These are phyloP conservation scores for Actenoides lindsayi DNA, from an alignment of 2,113 vertebrate genomes.

Conservation along the genomic window DNA sequence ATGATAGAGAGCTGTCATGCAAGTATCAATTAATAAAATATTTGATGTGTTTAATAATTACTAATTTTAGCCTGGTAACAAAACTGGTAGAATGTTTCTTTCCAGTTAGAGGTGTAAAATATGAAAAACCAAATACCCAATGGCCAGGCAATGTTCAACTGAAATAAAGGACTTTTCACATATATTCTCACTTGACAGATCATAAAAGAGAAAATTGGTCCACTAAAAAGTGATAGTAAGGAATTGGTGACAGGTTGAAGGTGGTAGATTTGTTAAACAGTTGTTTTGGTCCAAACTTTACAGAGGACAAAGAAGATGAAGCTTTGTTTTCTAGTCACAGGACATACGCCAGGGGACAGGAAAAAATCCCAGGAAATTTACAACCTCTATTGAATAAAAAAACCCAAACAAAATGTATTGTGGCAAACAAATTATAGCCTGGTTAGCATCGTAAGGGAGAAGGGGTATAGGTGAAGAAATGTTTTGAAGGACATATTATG, in stretches of 20 bases:
- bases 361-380: background rate
- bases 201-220: conserved; percentile 75
- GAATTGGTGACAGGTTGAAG: conserved; percentile 30
- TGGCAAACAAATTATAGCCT: background rate
- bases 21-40: background rate
- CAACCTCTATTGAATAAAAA: too few relatives aligned
- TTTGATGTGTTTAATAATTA: background rate
- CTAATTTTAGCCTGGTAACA: background rate
- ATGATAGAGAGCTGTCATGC: background rate
- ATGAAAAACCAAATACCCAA: conserved; percentile 25
- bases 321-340: conserved; percentile 7
- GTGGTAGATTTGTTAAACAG: conserved; percentile 50
- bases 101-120: conserved; percentile 35
- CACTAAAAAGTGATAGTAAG: conserved; percentile 67
- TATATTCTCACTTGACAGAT: conserved; percentile 62
- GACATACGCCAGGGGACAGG: background rate
- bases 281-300: conserved; percentile 53
- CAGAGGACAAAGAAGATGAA: conserved; percentile 42
- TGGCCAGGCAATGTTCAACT: conserved; percentile 14
- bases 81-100: conserved; percentile 6
- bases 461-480: background rate
- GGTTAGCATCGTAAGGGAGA: background rate
- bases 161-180: conserved; percentile 46
- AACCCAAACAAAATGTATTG: background rate
- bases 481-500: background rate